A percentile compares a stretch with the other conserved stretches of the same genome.
These are phyloP conservation scores for Acanthosoma haemorrhoidale DNA, from an alignment of 2,888 invertebrate species.

Conservation along the genomic window DNA sequence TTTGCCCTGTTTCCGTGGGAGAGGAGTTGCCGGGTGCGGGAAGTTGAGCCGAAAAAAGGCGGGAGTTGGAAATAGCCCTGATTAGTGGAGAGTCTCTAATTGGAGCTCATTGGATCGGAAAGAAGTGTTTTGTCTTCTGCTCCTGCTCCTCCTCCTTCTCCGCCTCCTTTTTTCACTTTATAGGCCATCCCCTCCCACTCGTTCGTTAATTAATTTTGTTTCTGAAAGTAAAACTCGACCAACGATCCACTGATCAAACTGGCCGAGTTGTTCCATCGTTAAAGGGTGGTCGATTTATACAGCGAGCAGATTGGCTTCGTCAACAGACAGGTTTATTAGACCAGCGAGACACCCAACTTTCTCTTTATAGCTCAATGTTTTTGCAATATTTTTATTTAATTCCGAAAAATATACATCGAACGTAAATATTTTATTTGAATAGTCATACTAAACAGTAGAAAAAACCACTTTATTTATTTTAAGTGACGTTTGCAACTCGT, in stretches of 20 bases:
- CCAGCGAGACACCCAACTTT: not conserved
- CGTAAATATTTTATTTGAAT: too few species aligned
- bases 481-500: too few species aligned
- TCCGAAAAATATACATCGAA: too few species aligned
- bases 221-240: constrained; percentile 25
- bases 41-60: constrained; percentile 13
- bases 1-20: not conserved
- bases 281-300: not conserved
- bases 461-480: too few species aligned
- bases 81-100: constrained; percentile 15
- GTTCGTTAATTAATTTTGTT: constrained; percentile 31
- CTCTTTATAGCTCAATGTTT: not conserved
- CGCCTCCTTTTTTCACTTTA: constrained; percentile 11
- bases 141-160: constrained; percentile 4
- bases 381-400: too few species aligned
- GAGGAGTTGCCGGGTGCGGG: not conserved
- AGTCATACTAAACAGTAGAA: too few species aligned
- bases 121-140: constrained; percentile 27
- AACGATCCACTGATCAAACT: constrained; percentile 28
- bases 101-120: constrained; percentile 30
- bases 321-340: too few species aligned
- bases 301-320: not conserved
- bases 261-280: constrained; percentile 8
- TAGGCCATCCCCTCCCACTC: not conserved
- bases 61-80: constrained; percentile 17